Evolutionary conservation across 2,113 vertebrate species (phyloP).

Genomic region (Bubo blakistoni): DNA sequence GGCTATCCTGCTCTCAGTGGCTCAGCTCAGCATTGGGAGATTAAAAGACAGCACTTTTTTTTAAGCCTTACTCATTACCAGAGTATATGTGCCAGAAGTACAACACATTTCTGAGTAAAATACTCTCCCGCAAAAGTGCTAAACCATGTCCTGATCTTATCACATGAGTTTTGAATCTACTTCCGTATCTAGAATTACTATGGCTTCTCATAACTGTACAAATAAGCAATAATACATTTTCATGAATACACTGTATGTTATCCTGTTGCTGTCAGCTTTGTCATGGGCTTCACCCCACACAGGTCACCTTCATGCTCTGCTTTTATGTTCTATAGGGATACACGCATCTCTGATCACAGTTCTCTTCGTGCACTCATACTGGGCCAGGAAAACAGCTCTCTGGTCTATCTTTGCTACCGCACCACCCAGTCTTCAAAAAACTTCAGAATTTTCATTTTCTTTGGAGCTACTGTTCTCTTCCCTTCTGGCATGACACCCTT

Average conservation of each 20-base stretch:
- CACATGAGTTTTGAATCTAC: background rate
- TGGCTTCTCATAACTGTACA: background rate
- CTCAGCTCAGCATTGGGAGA: background rate
- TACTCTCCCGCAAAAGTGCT: background rate
- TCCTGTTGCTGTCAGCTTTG: background rate
- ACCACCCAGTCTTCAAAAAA: background rate
- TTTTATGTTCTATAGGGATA: background rate
- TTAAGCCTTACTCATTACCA: background rate
- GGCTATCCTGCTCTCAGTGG: background rate
- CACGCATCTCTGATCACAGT: background rate
- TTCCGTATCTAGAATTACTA: background rate
- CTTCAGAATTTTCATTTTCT: background rate
- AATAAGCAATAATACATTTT: background rate
- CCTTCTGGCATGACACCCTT: background rate
- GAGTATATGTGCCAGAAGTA: background rate
- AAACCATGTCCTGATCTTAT: background rate
- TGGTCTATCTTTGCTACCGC: background rate
- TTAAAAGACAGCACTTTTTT: background rate
- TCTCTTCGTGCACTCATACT: background rate
- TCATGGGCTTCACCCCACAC: background rate
- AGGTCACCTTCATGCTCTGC: background rate
- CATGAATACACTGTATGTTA: fast-evolving
- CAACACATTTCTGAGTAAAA: background rate
- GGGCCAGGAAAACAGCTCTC: background rate
- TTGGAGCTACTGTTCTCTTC: background rate